Evolutionary conservation across 2,113 vertebrate genomes (phyloP).

Genomic region (Hirundichthys speculiger): DNA sequence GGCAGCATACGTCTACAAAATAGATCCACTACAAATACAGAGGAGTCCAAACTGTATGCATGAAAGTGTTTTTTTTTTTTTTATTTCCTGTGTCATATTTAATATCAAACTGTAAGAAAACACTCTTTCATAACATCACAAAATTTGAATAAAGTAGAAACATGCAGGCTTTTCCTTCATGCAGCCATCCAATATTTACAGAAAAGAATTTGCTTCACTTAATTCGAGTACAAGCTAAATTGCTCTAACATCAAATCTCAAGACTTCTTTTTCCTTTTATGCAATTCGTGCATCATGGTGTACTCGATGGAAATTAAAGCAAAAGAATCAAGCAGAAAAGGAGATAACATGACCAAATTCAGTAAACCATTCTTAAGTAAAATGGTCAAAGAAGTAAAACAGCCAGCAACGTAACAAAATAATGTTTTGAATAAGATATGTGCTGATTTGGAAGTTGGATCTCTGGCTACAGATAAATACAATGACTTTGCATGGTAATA

Average conservation of each 20-base stretch:
- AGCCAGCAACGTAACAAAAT: constrained; percentile 65
- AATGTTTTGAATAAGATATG: constrained; percentile 66
- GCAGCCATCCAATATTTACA: constrained; percentile 36
- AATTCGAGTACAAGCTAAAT: constrained; percentile 12
- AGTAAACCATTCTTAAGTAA: constrained; percentile 71
- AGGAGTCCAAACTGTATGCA: constrained; percentile 12
- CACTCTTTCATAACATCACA: constrained; percentile 21
- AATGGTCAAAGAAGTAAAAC: constrained; percentile 67
- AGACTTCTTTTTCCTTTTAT: constrained; percentile 11
- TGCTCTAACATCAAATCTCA: constrained; percentile 17
- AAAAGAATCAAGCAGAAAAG: constrained; percentile 62
- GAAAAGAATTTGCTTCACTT: neutral
- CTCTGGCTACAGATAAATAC: constrained; percentile 54
- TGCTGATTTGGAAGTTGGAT: constrained; percentile 78
- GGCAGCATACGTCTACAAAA: constrained; percentile 55
- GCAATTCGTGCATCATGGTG: constrained; percentile 61
- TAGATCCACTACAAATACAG: constrained; percentile 40
- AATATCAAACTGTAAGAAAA: constrained; percentile 3
- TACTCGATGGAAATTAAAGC: constrained; percentile 60
- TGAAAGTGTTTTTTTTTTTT: neutral
- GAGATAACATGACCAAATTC: constrained; percentile 58
- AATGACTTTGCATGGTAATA: neutral
- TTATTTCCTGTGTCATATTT: neutral
- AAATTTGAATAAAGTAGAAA: constrained; percentile 14
- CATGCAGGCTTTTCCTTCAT: constrained; percentile 64